Base-by-base conservation (phyloP, 1,140 invertebrate species). In the Drosophila arizonae region DNA sequence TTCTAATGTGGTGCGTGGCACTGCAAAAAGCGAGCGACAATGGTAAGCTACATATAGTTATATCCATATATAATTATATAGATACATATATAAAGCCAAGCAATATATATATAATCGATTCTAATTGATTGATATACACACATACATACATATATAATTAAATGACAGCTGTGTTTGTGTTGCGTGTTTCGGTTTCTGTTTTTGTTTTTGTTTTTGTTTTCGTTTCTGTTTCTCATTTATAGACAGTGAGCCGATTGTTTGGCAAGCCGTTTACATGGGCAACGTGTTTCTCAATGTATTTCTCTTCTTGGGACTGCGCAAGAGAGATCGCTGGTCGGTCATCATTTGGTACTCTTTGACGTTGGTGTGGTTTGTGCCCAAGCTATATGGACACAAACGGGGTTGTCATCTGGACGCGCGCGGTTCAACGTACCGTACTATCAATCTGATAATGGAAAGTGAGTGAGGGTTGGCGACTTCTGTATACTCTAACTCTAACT, bases 1-100 rank as follows among this genome's bases (percentile, higher is more conserved):
- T 72, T n/a, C 50, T 72, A 10, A 72, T 72, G 70, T 72, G 70
- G 70, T 72, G 70, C 24, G 70, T 72, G 64, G 70, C 66, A 24
- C 9, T 68, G 30, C 70, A 46, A 15, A 46, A 46, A 60, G 39
- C 48, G n/a, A 30, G n/a, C 26, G 63, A 72, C 1, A 30, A 54
- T 13, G 64, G 70, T 72, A 55, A 66, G 66, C 6, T 9, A 45
- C 15, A 10, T 58, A 43, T 24, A 9, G 5, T 3, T 36, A n/a
- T 41, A 21, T 15, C 6, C 8, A 28, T 39, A 39, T 39, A 39
- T 39, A 13, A 0, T 1, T 36, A 36, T 36, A 36, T 8, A 8
- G 5, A 33, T 28, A 17, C 17, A 17, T 17, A 17, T 17, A 17
- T 17, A 6, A 1, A 30, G 5, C 0, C 6, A 33, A 33, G 9